Conservation (phyloP, 2,888 invertebrate species). For the Platerodrilus igneus region DNA sequence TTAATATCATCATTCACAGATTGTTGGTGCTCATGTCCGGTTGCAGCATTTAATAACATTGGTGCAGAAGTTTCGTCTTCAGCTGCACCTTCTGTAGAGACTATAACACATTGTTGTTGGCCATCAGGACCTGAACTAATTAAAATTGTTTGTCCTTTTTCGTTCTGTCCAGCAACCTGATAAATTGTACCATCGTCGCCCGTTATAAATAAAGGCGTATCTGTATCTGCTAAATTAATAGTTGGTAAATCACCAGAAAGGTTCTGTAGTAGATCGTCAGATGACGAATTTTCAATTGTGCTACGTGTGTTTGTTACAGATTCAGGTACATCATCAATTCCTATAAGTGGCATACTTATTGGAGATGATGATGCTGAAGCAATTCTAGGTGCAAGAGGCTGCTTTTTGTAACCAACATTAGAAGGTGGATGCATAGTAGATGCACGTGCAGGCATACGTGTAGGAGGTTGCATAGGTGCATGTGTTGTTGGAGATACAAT, state of each 20-base stretch:
- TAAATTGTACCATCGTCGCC: slow-evolving; percentile 81
- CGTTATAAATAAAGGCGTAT: slow-evolving; percentile 70
- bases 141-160: slow-evolving; percentile 70
- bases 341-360: slow-evolving; percentile 42
- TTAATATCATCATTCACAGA: slow-evolving; percentile 15
- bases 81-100: slow-evolving; percentile 56
- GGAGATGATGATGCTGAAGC: slow-evolving; percentile 29
- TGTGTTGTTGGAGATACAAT: slow-evolving; percentile 1
- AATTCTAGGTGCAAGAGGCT: slow-evolving; percentile 8
- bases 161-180: slow-evolving; percentile 69
- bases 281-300: slow-evolving; percentile 30
- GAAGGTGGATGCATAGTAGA: slow-evolving; percentile 1
- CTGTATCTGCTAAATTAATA: slow-evolving; percentile 39
- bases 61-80: slow-evolving; percentile 56
- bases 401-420: slow-evolving; percentile 3
- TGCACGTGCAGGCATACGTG: background rate
- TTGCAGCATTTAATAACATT: slow-evolving; percentile 31
- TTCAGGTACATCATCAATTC: slow-evolving; percentile 39
- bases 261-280: slow-evolving; percentile 12
- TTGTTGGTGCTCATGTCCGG: slow-evolving; percentile 31
- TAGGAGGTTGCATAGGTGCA: background rate
- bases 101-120: slow-evolving; percentile 66
- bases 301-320: slow-evolving; percentile 37
- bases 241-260: slow-evolving; percentile 13
- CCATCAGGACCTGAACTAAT: slow-evolving; percentile 72